These are phyloP conservation scores for Hippotragus niger DNA, from an alignment of 2,113 vertebrate species.

Conservation along the genomic window DNA sequence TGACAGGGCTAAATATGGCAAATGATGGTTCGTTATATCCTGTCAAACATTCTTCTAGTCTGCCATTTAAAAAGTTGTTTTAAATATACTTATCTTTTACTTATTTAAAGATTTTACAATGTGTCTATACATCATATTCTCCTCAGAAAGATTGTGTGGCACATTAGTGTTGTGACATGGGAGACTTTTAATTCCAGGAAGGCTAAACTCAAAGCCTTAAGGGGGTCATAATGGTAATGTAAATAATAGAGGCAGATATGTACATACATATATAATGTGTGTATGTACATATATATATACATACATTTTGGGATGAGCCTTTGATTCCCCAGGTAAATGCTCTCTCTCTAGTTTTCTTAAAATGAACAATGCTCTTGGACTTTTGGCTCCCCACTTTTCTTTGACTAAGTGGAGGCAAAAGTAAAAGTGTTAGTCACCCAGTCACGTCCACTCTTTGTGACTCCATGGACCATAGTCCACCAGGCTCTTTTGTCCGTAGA, in stretches of 20 bases:
- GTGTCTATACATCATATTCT: neutral
- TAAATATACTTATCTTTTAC: neutral
- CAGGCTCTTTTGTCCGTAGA: neutral
- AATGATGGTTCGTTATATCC: neutral
- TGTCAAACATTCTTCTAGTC: neutral
- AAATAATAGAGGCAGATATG: neutral
- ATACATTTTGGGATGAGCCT: neutral
- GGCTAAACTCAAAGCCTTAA: neutral
- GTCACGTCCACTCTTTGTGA: neutral
- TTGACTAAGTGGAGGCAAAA: neutral
- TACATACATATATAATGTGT: neutral
- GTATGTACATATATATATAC: accelerated
- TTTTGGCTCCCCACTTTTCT: neutral
- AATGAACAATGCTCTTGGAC: neutral
- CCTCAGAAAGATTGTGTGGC: neutral
- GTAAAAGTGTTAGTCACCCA: neutral
- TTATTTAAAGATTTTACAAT: neutral
- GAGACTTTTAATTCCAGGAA: neutral
- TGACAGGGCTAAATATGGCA: neutral
- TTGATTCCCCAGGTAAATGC: neutral
- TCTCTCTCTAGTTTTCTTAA: neutral
- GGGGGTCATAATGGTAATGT: neutral
- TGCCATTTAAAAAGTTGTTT: neutral
- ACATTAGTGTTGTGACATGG: neutral
- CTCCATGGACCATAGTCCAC: neutral